These are phyloP conservation scores for Mustelus asterias DNA, from an alignment of 2,113 vertebrate species.

Conservation along the genomic window DNA sequence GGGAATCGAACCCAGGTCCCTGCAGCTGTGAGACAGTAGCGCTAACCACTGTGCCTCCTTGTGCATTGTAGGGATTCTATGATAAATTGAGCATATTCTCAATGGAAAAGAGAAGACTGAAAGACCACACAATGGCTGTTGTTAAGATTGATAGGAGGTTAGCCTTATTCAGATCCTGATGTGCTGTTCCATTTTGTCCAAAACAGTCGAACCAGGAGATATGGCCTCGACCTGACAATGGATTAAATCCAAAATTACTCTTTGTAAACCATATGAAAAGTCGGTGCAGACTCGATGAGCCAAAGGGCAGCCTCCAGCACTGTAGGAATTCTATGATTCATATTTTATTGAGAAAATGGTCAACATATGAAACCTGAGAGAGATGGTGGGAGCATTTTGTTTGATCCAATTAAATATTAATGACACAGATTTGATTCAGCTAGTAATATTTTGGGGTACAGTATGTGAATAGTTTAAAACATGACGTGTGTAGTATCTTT, in stretches of 20 bases:
- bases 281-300: no score
- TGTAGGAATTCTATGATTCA: no score
- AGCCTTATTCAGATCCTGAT: neutral
- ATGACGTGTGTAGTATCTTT: neutral
- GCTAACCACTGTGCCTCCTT: no score
- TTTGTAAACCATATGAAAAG: neutral
- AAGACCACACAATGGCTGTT: neutral
- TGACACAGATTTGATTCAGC: neutral
- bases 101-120: neutral
- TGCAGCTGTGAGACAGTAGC: no score
- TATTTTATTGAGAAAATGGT: neutral
- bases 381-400: neutral
- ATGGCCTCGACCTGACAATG: neutral
- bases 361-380: neutral
- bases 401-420: neutral
- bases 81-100: neutral
- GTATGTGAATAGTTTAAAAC: neutral
- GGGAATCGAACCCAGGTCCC: no score
- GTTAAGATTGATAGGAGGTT: neutral
- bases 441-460: neutral
- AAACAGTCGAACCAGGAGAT: neutral
- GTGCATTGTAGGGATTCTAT: no score
- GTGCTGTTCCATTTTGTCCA: neutral
- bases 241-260: neutral
- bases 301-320: no score